Conservation (phyloP, 2,797 vertebrate genomes). For the Enteromius mattozi region DNA sequence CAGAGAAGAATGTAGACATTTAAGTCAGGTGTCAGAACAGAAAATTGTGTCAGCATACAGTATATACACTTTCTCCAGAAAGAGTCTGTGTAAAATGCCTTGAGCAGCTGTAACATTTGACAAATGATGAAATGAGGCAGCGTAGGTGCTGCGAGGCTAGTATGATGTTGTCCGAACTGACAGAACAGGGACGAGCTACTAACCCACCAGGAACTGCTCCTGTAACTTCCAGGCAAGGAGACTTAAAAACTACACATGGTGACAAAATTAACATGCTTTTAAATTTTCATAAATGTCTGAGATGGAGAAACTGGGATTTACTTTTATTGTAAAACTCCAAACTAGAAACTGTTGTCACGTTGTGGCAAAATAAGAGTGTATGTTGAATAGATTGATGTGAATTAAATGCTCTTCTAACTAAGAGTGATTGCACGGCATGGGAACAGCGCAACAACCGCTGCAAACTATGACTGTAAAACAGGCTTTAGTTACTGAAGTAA, state of each 20-base stretch:
- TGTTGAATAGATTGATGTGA: background rate
- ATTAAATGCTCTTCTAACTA: background rate
- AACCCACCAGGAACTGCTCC: background rate
- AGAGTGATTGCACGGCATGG: background rate
- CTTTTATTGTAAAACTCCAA: background rate
- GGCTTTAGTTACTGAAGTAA: background rate
- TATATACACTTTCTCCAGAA: background rate
- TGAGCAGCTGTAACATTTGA: slow-evolving; percentile 26
- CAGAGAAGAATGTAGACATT: background rate
- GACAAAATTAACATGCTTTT: background rate
- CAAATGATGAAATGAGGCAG: slow-evolving; percentile 36
- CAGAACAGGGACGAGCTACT: slow-evolving; percentile 40
- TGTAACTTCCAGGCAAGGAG: background rate
- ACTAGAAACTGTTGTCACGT: background rate
- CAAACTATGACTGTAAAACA: background rate
- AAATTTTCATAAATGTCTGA: background rate
- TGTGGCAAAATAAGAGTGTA: background rate
- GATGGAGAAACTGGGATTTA: background rate
- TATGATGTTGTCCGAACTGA: slow-evolving; percentile 29
- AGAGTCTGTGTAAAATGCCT: background rate
- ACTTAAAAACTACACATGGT: background rate
- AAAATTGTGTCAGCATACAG: background rate
- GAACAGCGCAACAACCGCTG: background rate
- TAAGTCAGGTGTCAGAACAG: background rate
- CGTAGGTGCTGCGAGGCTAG: slow-evolving; percentile 17